Evolutionary conservation across 2,888 invertebrate species (phyloP), one percentile per base, ranked within the genome.

Genomic region (Cosmorhoe ocellata): DNA sequence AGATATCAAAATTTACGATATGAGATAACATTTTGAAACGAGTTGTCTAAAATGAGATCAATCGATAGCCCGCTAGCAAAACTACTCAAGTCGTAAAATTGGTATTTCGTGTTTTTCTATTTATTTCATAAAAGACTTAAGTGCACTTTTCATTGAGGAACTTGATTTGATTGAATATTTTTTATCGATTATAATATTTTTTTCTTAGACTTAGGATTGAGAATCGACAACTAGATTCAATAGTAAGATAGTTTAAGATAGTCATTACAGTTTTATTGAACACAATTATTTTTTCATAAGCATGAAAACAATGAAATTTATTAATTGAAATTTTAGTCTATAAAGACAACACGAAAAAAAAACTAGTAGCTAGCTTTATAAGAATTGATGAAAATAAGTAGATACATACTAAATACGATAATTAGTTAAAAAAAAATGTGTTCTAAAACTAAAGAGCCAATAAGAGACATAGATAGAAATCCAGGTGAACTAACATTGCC

Each of bases 1-100:
- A 38, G 13, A 36, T 47, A 36, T 44, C 32, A 48, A 40, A 49
- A 10, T 41, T 41, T 40, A 48, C 43, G 38, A 41, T 48, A 36
- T 9, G 14, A 28, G 13, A 49, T 49, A 12, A 43, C 18, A 31
- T 34, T 38, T 42, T 34, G n/a, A 31, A 46, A 37, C 31, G 31
- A 46, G 38, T 39, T 42, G 18, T 46, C 45, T 50, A 33, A 49
- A 54, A 49, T 33, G 14, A 43, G 53, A 48, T 40, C 42, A 34
- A 46, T 50, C 39, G 39, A 54, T 46, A 45, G 27, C 34, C 8
- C 27, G 11, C 42, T 26, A 39, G 50, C 43, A 50, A 46, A 54
- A 54, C 42, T 46, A 50, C 54, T 50, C 34, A 54, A 54, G 46
- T 54, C 54, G 36, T 54, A 50, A 54, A 54, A 50, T 41, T 13